These are phyloP conservation scores for Xestia rhomboidea DNA, from an alignment of 2,888 invertebrate genomes.

Conservation along the genomic window DNA sequence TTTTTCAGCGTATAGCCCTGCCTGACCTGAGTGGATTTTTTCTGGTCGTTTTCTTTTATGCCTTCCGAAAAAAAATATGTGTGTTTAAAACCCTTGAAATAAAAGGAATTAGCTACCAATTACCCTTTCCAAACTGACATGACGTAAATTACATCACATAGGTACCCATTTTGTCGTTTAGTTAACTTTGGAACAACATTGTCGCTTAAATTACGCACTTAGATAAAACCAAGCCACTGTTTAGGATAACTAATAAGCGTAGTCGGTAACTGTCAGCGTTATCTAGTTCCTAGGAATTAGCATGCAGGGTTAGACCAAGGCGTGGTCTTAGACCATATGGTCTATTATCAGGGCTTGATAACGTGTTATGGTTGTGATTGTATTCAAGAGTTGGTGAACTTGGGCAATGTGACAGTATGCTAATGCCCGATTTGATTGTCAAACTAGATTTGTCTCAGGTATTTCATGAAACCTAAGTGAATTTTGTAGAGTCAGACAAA, in stretches of 20 bases:
- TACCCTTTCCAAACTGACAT: not conserved
- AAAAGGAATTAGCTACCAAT: not conserved
- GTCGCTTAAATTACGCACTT: constrained; percentile 28
- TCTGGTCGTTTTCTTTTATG: not conserved
- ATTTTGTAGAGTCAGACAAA: not conserved
- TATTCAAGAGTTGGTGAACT: constrained; percentile 37
- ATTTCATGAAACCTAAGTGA: not conserved
- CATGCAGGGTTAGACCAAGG: constrained; percentile 59
- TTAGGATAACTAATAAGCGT: constrained; percentile 59
- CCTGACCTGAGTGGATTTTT: no score
- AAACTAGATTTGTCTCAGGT: not conserved
- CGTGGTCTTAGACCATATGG: constrained; percentile 50
- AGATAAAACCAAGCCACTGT: constrained; percentile 53
- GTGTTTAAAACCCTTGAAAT: not conserved
- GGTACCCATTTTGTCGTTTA: not conserved
- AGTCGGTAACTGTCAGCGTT: constrained; percentile 60
- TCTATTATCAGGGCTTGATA: constrained; percentile 63
- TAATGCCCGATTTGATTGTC: not conserved
- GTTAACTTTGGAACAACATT: constrained; percentile 27
- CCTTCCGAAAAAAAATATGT: not conserved
- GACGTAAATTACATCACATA: not conserved
- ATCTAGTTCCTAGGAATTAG: constrained; percentile 70
- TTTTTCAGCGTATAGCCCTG: not conserved
- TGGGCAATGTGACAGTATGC: not conserved
- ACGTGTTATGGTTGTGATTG: constrained; percentile 60